Evolutionary conservation across 2,888 invertebrate species (phyloP).

Genomic region (Lysandra coridon): DNA sequence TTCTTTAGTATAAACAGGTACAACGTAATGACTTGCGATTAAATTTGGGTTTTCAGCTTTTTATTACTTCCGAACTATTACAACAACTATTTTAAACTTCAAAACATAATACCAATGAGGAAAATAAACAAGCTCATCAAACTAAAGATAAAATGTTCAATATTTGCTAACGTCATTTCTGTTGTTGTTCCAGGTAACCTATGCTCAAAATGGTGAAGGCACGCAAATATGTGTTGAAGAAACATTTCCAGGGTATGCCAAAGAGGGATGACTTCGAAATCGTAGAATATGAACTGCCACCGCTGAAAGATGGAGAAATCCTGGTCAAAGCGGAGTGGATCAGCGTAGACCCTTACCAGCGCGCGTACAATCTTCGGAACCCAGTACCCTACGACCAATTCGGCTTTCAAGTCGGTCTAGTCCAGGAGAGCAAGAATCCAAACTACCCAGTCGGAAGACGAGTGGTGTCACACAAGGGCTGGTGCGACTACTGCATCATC

Average conservation of each 20-base stretch:
- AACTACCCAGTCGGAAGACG: conserved; percentile 81
- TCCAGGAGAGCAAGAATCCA: conserved; percentile 81
- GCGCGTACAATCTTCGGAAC: conserved; percentile 42
- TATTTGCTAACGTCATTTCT: neutral
- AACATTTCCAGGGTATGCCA: conserved; percentile 79
- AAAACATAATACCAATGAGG: neutral
- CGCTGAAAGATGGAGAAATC: conserved; percentile 78
- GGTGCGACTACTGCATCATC: conserved; percentile 78
- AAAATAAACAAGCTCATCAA: neutral
- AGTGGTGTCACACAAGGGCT: conserved; percentile 83
- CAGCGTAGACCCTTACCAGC: conserved; percentile 55
- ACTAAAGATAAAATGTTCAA: too few relatives aligned
- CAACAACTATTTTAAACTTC: too few relatives aligned
- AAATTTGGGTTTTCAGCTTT: too few relatives aligned
- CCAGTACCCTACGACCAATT: conserved; percentile 49
- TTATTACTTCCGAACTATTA: too few relatives aligned
- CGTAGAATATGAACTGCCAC: conserved; percentile 81
- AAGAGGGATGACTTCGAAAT: conserved; percentile 79
- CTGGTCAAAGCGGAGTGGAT: conserved; percentile 53
- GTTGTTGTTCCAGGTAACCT: neutral
- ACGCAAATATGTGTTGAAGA: conserved; percentile 78
- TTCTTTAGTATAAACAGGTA: too few relatives aligned
- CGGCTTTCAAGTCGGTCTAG: conserved; percentile 54
- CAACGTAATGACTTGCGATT: too few relatives aligned
- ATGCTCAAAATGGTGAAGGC: conserved; percentile 67